phyloP scores from a whole-genome alignment of 2,113 vertebrate species.

The Dasyprocta punctata region DNA sequence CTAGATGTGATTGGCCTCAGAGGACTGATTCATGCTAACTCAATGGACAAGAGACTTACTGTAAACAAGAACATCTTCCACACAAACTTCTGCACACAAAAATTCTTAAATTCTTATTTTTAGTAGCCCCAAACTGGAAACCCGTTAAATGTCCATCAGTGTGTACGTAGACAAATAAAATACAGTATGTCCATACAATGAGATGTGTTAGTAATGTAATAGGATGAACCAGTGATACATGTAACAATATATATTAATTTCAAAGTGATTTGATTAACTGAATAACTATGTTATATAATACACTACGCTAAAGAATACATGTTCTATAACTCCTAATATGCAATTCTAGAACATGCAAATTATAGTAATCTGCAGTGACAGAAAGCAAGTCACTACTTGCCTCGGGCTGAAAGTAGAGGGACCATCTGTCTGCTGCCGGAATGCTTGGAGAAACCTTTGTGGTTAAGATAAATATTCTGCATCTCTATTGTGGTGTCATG shows the following conservation, averaged over 20 bases:
- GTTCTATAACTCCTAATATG: not conserved
- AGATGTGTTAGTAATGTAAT: slow-evolving; percentile 12
- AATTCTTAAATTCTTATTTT: not conserved
- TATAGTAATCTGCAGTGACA: not conserved
- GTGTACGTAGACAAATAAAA: not conserved
- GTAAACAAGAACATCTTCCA: not conserved
- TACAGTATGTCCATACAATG: not conserved
- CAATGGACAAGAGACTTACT: not conserved
- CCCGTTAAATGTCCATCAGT: not conserved
- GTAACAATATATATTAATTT: not conserved
- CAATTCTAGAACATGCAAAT: not conserved
- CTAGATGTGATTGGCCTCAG: not conserved
- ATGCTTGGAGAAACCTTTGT: not conserved
- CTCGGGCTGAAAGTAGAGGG: not conserved
- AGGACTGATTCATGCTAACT: not conserved
- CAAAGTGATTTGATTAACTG: not conserved
- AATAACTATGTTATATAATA: not conserved
- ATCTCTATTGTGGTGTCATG: not conserved
- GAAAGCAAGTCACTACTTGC: not conserved
- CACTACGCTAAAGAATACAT: not conserved
- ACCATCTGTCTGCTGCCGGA: not conserved
- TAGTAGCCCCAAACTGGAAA: not conserved
- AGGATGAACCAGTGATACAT: not conserved
- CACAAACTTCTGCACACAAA: not conserved
- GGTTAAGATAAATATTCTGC: not conserved